These are phyloP conservation scores for Actinernus sp. DNA, from an alignment of 92 coral and sea anemone species.

Conservation along the genomic window DNA sequence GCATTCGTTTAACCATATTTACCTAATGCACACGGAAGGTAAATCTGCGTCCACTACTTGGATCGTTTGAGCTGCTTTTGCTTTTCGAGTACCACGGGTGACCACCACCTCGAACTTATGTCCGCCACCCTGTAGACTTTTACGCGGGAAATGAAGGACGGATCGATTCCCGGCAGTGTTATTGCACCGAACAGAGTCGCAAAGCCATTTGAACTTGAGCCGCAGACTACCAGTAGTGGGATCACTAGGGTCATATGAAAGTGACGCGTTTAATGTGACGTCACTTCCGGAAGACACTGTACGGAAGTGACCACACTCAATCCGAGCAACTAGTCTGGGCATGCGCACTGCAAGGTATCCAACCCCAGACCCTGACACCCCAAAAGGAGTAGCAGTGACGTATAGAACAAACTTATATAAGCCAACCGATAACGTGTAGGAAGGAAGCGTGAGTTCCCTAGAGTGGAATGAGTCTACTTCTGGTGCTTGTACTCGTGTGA, in stretches of 20 bases:
- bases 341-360: conserved; percentile 77
- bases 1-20: too few species aligned
- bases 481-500: background rate
- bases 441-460: conserved; percentile 52
- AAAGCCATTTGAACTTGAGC: conserved; percentile 78
- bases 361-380: conserved; percentile 27
- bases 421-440: conserved; percentile 61
- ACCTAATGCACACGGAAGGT: conserved; percentile 71
- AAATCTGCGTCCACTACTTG: conserved; percentile 17
- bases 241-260: conserved; percentile 75
- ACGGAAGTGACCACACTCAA: conserved; percentile 81
- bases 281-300: conserved; percentile 64
- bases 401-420: conserved; percentile 67
- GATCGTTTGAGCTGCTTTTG: conserved; percentile 67
- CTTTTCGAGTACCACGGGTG: conserved; percentile 34
- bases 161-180: conserved; percentile 26
- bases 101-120: conserved; percentile 71
- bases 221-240: background rate
- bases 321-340: conserved; percentile 62
- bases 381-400: conserved; percentile 51
- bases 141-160: conserved; percentile 52
- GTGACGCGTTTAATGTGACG: conserved; percentile 63
- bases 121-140: conserved; percentile 28
- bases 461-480: conserved; percentile 11
- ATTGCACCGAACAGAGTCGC: conserved; percentile 3